Evolutionary conservation across 2,797 vertebrate species (phyloP), one percentile per base, ranked within the genome.

Genomic region (Dryobates pubescens): DNA sequence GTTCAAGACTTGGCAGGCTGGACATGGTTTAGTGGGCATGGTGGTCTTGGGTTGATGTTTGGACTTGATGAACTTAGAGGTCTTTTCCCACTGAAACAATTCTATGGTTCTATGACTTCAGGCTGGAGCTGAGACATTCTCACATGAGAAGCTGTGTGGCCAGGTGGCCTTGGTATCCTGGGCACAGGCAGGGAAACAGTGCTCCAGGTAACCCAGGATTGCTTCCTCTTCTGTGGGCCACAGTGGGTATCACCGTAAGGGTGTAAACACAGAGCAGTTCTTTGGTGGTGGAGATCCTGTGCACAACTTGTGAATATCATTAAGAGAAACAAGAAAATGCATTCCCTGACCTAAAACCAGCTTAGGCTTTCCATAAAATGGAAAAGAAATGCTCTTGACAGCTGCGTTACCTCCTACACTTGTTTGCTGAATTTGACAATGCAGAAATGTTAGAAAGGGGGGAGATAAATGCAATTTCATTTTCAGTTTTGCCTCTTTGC

Each of bases 131-230:
- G 72, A 51, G 53, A 20, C 3, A 7, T 0, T 1, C 6, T 54
- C 2, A 0, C 2, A 24, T 29, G 49, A 63, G 53, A 26, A 74
- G 38, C 13, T 19, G 2, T 3, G 30, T 0, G 26, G 61, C 68
- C 71, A 24, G 29, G n/a, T 1, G 26, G 13, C 22, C 62, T 30
- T 0, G 0, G 15, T n/a, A 20, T 4, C 19, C 14, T 4, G 10
- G 57, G 54, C 24, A 72, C 0, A 0, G 45, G 38, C 57, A 4
- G 30, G 43, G 45, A 64, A 68, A 57, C 0, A 0, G 29, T 0
- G 2, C 29, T 29, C 19, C 9, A 14, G 59, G 20, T 19, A n/a
- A 30, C 9, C 2, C 0, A 0, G 32, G 51, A 47, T 30, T 32
- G 11, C 7, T 23, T 29, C 45, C 32, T 83, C 29, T 65, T 51